These are phyloP conservation scores for Pantherophis alleghaniensis DNA, from an alignment of 2,797 vertebrate genomes.

Conservation along the genomic window DNA sequence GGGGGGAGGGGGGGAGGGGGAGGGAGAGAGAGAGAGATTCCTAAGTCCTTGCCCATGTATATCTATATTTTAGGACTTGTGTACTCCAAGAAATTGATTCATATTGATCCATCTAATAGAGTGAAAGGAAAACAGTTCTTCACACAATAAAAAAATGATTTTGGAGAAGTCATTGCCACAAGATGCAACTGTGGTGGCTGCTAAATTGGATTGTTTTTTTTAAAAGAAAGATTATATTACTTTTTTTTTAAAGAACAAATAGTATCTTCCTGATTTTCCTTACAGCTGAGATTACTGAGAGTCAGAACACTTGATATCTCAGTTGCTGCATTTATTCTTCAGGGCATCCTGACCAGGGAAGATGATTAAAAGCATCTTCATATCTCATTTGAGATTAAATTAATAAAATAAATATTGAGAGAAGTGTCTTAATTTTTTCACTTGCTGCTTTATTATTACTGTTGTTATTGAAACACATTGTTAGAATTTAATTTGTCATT, in stretches of 20 bases:
- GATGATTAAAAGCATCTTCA: not conserved
- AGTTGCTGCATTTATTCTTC: not conserved
- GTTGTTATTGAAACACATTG: not conserved
- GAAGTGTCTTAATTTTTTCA: not conserved
- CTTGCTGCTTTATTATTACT: not conserved
- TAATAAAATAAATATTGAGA: not conserved
- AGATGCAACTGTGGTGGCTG: not conserved
- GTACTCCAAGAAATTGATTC: not conserved
- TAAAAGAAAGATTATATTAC: not conserved
- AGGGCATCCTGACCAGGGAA: not conserved
- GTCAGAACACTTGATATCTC: not conserved
- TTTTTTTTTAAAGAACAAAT: not conserved
- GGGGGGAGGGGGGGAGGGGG: accelerated
- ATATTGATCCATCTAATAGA: not conserved
- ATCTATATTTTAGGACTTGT: not conserved
- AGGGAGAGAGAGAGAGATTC: not conserved
- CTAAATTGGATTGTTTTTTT: not conserved
- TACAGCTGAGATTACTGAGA: not conserved
- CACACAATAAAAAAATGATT: not conserved
- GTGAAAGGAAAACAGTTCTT: not conserved
- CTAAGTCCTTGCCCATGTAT: not conserved
- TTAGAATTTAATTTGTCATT: not conserved
- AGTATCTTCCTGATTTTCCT: not conserved
- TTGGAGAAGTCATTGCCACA: not conserved
- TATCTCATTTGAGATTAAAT: not conserved